Conservation (phyloP, 2,888 invertebrate genomes). For the Bibio marci region DNA sequence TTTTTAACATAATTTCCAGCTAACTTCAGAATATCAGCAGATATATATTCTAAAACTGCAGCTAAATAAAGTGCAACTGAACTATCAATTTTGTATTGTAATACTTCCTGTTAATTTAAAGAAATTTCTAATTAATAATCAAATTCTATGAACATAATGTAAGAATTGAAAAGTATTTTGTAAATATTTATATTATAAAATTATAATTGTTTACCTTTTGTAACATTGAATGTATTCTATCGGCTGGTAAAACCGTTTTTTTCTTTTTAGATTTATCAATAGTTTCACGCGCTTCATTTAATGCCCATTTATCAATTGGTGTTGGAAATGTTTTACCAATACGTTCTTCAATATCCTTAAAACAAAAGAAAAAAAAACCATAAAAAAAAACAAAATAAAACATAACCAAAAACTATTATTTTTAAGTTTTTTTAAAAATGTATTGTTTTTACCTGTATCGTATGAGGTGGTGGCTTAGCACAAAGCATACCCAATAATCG, state of each 20-base stretch:
- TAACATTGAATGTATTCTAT: constrained; percentile 75
- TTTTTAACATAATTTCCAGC: constrained; percentile 96
- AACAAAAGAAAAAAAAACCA: constrained; percentile 9
- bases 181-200: constrained; percentile 1
- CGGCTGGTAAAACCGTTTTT: constrained; percentile 65
- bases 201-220: constrained; percentile 41
- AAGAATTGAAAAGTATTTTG: constrained; percentile 1
- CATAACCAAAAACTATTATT: no score
- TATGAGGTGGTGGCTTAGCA: constrained; percentile 66
- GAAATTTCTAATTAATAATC: not conserved
- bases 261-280: constrained; percentile 62
- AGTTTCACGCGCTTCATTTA: constrained; percentile 74
- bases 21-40: constrained; percentile 86
- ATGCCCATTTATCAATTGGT: constrained; percentile 87
- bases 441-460: constrained; percentile 47
- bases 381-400: not conserved
- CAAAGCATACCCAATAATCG: constrained; percentile 78
- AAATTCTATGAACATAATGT: not conserved
- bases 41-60: constrained; percentile 87
- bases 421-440: no score
- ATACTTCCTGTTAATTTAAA: constrained; percentile 48
- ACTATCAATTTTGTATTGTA: constrained; percentile 71
- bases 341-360: constrained; percentile 80
- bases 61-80: constrained; percentile 81
- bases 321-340: constrained; percentile 87